These are phyloP conservation scores for Cataglyphis livida DNA, from an alignment of 2,888 invertebrate genomes.

Conservation along the genomic window DNA sequence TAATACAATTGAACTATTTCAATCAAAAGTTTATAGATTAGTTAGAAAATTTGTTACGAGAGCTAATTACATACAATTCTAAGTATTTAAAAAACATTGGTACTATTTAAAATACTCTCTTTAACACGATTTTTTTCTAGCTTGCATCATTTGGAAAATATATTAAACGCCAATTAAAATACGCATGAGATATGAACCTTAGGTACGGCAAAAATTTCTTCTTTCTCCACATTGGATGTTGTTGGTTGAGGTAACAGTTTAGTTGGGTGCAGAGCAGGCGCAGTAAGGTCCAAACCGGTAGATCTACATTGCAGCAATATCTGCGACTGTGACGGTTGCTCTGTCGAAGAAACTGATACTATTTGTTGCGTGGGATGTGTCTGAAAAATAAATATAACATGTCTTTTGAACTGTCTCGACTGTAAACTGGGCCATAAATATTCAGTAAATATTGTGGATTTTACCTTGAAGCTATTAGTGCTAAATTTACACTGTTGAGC, in stretches of 20 bases:
- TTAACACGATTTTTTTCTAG: neutral
- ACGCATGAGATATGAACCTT: conserved; percentile 79
- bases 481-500: conserved; percentile 82
- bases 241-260: conserved; percentile 81
- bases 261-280: conserved; percentile 80
- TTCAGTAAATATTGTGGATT: conserved; percentile 37
- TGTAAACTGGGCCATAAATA: neutral
- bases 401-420: conserved; percentile 36
- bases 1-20: neutral
- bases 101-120: neutral
- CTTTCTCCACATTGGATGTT: conserved; percentile 75
- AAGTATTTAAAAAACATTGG: conserved; percentile 1
- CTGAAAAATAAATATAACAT: conserved; percentile 65
- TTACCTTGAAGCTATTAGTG: conserved; percentile 80
- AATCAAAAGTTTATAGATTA: neutral
- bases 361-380: conserved; percentile 77
- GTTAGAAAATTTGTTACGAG: neutral
- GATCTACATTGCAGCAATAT: conserved; percentile 81
- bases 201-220: conserved; percentile 86
- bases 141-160: neutral
- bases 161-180: neutral
- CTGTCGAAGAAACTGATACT: conserved; percentile 77
- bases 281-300: conserved; percentile 81
- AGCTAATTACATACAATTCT: neutral
- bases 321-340: conserved; percentile 79